Evolutionary conservation across 2,797 vertebrate species (phyloP), one percentile per base, ranked within the genome.

Genomic region (Crenichthys baileyi): DNA sequence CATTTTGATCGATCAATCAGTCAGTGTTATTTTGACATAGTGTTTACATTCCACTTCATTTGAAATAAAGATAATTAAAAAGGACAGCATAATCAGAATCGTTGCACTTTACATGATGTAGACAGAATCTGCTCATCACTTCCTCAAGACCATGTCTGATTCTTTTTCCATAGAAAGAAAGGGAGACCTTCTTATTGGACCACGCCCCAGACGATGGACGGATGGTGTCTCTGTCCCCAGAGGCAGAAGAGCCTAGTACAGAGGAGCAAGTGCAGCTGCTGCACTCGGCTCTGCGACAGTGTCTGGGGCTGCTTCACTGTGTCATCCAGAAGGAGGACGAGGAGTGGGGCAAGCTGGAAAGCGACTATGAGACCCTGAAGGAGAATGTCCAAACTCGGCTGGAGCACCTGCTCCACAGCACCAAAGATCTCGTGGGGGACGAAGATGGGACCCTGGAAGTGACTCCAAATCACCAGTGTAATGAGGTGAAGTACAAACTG

Each of bases 241-340:
- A 82, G 41, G 29, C 80, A 0, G 88, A 93, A 53, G 87, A 87
- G 55, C 80, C 88, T 18, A 92, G 88, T 81, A 18, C 87, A 0
- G 91, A 84, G 50, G 90, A 93, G 89, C 92, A 87, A 90, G 95
- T 95, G 85, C 90, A 89, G 79, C 63, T 89, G 58, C 88, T 95
- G 79, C 94, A 95, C 55, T 83, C 90, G 0, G 96, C 95, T 46
- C 87, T 96, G 89, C 92, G 90, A 4, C 92, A 94, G 79, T 96
- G 95, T 60, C 85, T 94, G 72, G 93, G 94, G 4, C 91, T 96
- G 72, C 88, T 96, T 61, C 93, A 95, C 89, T 90, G 86, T 77
- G 77, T 95, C 82, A 95, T 95, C 76, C 51, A 24, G 72, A 91
- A 89, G 72, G 95, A 96, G 80, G 92, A 93, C 68, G 94, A 95